Conservation (phyloP, 1,140 invertebrate species). For the Ditylenchus dipsaci region DNA sequence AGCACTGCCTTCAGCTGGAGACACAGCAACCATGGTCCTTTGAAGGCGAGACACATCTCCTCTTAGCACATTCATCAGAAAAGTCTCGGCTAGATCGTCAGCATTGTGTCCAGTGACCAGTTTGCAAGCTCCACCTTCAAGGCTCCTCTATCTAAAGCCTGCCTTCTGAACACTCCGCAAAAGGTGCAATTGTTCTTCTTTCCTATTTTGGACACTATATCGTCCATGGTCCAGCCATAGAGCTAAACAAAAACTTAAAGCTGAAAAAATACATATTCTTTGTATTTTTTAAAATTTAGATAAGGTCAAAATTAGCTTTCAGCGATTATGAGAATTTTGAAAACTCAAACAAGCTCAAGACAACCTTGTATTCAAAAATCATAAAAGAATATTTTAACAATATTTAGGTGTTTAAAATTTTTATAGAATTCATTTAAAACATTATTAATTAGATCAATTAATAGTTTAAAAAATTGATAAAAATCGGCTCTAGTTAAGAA, state of each 20-base stretch:
- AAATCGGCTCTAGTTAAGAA: too few species aligned
- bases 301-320: too few species aligned
- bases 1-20: conserved; percentile 1
- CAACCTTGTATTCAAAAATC: too few species aligned
- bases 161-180: conserved; percentile 60
- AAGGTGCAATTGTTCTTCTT: conserved; percentile 86
- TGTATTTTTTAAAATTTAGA: too few species aligned
- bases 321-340: too few species aligned
- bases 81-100: conserved; percentile 97
- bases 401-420: too few species aligned
- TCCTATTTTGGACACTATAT: conserved; percentile 88
- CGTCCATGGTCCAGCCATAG: conserved; percentile 99
- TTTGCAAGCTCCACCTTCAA: conserved; percentile 77
- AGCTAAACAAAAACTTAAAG: conserved; percentile 59
- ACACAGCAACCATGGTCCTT: conserved; percentile 71
- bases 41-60: conserved; percentile 89
- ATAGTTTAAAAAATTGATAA: too few species aligned
- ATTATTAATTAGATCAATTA: too few species aligned
- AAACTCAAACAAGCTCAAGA: too few species aligned
- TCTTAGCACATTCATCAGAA: conserved; percentile 68
- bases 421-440: too few species aligned
- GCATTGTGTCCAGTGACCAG: conserved; percentile 96
- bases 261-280: conserved; percentile 64
- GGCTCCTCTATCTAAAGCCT: conserved; percentile 73
- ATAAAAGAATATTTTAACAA: too few species aligned